phyloP scores from a whole-genome alignment of 1,140 invertebrate species.

The Drosophila cardini region DNA sequence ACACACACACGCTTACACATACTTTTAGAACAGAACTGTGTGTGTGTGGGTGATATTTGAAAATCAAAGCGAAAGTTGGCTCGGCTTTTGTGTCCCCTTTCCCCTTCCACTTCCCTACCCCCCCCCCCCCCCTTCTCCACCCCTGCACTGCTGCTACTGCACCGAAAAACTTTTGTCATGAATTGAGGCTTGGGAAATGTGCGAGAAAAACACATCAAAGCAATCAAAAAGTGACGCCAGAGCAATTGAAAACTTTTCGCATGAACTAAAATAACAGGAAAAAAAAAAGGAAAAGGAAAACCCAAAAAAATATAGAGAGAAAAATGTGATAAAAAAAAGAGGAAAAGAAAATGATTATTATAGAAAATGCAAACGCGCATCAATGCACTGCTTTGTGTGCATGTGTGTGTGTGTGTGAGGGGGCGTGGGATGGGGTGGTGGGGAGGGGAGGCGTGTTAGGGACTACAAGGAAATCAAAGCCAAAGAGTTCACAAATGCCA shows the following conservation, averaged over 20 bases:
- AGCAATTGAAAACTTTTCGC: slow-evolving; percentile 83
- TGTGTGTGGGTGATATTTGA: slow-evolving; percentile 60
- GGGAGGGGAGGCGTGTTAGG: not conserved
- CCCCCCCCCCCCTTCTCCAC: not conserved
- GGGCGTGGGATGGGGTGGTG: slow-evolving; percentile 10
- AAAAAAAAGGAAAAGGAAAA: slow-evolving; percentile 27
- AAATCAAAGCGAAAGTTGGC: slow-evolving; percentile 83
- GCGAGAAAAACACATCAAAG: slow-evolving; percentile 82
- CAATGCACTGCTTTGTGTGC: slow-evolving; percentile 58
- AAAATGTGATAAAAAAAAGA: slow-evolving; percentile 14
- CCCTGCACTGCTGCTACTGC: slow-evolving; percentile 16
- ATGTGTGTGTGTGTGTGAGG: not conserved
- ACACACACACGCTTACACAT: no score
- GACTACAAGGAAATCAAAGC: slow-evolving; percentile 19
- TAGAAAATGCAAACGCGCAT: slow-evolving; percentile 75
- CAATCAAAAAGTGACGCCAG: slow-evolving; percentile 84
- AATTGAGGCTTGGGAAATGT: slow-evolving; percentile 82
- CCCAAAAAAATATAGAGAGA: slow-evolving; percentile 1
- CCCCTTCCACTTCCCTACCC: slow-evolving; percentile 4
- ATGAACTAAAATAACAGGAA: slow-evolving; percentile 56
- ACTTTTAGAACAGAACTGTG: slow-evolving; percentile 1
- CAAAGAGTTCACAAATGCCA: slow-evolving; percentile 61
- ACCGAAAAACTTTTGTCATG: slow-evolving; percentile 80
- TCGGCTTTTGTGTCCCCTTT: slow-evolving; percentile 63
- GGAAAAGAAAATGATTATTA: slow-evolving; percentile 44